These are phyloP conservation scores for Marasmarcha lunaedactyla DNA, from an alignment of 2,888 invertebrate species.

Conservation along the genomic window DNA sequence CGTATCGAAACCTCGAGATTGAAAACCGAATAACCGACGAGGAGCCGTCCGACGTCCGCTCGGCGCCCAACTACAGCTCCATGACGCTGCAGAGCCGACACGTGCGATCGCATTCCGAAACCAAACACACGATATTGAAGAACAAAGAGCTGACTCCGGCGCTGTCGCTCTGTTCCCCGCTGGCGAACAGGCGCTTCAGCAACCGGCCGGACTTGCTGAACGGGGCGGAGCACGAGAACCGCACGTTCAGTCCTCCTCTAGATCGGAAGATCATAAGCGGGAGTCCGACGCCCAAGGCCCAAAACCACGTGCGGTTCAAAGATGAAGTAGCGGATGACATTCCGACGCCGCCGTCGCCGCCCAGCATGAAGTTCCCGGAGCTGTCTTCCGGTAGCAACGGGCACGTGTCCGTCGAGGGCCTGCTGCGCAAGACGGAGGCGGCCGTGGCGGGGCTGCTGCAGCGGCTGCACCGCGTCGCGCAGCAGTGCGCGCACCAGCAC, in stretches of 20 bases:
- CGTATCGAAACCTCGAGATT: conserved; percentile 70
- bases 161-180: conserved; percentile 65
- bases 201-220: conserved; percentile 53
- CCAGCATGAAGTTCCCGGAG: conserved; percentile 47
- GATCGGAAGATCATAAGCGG: conserved; percentile 37
- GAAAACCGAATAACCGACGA: conserved; percentile 49
- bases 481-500: conserved; percentile 79
- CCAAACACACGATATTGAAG: conserved; percentile 56
- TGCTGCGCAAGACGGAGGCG: conserved; percentile 76
- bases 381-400: conserved; percentile 62
- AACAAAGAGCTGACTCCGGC: conserved; percentile 55
- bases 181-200: conserved; percentile 62
- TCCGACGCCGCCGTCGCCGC: conserved; percentile 59
- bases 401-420: conserved; percentile 69
- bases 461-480: conserved; percentile 77
- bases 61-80: conserved; percentile 45
- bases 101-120: conserved; percentile 57
- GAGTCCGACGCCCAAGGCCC: conserved; percentile 43
- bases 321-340: conserved; percentile 56
- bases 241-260: conserved; percentile 47
- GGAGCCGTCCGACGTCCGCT: conserved; percentile 32
- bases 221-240: conserved; percentile 44
- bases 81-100: conserved; percentile 56
- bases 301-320: conserved; percentile 60
- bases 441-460: conserved; percentile 77